Percentiles rank a stretch among this genome's conserved stretches.
Evolutionary conservation across 2,888 invertebrate species (phyloP).

Genomic region (Siphlonurus alternatus): DNA sequence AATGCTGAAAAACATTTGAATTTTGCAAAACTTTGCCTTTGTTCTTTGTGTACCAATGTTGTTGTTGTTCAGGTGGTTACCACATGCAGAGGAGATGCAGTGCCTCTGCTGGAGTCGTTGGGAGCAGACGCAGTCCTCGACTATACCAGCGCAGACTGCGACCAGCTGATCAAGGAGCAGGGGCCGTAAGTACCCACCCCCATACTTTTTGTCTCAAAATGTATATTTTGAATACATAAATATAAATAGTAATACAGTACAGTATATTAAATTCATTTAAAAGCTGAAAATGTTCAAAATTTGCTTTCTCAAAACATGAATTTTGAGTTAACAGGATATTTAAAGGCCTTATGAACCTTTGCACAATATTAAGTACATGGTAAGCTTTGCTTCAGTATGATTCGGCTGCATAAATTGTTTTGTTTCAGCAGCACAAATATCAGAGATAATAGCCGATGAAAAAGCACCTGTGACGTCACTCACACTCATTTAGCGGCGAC

Average conservation of each 20-base stretch:
- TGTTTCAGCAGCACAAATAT: too few relatives aligned
- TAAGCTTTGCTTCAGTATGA: too few relatives aligned
- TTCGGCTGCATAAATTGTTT: too few relatives aligned
- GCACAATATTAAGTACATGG: too few relatives aligned
- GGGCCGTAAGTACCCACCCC: constrained; percentile 39
- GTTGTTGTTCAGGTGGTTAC: constrained; percentile 36
- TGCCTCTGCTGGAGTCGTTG: constrained; percentile 40
- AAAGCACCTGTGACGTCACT: too few relatives aligned
- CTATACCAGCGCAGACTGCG: constrained; percentile 47
- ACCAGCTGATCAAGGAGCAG: constrained; percentile 35
- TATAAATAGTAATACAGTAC: too few relatives aligned
- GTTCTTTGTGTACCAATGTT: constrained; percentile 4
- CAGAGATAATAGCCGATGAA: too few relatives aligned
- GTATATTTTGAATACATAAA: too few relatives aligned
- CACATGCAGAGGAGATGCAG: constrained; percentile 57
- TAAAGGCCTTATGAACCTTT: too few relatives aligned
- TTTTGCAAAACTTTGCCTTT: constrained; percentile 3
- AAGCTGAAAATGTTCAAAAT: not conserved
- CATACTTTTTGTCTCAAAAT: not conserved
- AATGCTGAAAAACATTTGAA: not conserved
- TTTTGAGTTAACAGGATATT: too few relatives aligned
- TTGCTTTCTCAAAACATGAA: too few relatives aligned
- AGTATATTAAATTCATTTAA: not conserved
- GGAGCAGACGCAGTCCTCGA: constrained; percentile 59
- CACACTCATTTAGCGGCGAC: too few relatives aligned